Conservation (phyloP, 2,113 vertebrate species). For the Buteo buteo region DNA sequence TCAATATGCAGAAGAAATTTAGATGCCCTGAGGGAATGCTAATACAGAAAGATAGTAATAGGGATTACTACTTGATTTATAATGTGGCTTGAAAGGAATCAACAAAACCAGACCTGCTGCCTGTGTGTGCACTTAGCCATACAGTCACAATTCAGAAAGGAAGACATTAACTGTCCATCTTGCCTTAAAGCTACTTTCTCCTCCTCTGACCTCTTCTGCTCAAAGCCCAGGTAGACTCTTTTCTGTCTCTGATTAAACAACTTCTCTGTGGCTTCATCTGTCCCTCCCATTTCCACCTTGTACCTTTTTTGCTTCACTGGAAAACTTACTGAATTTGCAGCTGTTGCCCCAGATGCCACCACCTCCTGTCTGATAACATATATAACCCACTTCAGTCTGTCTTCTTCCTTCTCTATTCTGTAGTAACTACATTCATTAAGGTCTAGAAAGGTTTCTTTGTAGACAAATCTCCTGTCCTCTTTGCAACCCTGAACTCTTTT, state of each 20-base stretch:
- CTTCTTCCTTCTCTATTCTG: not conserved
- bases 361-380: not conserved
- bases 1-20: conserved; percentile 43
- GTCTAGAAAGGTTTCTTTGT: no score
- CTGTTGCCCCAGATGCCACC: not conserved
- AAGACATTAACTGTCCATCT: not conserved
- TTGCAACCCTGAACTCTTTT: no score
- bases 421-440: not conserved
- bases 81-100: not conserved
- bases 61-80: conserved; percentile 48
- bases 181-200: not conserved
- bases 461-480: no score
- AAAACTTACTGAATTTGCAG: not conserved
- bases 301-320: not conserved
- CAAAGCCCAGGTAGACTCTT: not conserved
- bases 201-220: not conserved
- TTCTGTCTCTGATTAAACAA: not conserved
- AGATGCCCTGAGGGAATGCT: not conserved
- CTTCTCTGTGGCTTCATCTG: not conserved
- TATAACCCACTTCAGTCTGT: not conserved
- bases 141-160: not conserved
- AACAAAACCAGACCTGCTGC: not conserved
- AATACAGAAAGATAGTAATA: not conserved
- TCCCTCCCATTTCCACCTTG: not conserved
- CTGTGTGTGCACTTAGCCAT: not conserved